These are phyloP conservation scores for Antechinus stuartii DNA, from an alignment of 2,113 vertebrate genomes.

Conservation along the genomic window DNA sequence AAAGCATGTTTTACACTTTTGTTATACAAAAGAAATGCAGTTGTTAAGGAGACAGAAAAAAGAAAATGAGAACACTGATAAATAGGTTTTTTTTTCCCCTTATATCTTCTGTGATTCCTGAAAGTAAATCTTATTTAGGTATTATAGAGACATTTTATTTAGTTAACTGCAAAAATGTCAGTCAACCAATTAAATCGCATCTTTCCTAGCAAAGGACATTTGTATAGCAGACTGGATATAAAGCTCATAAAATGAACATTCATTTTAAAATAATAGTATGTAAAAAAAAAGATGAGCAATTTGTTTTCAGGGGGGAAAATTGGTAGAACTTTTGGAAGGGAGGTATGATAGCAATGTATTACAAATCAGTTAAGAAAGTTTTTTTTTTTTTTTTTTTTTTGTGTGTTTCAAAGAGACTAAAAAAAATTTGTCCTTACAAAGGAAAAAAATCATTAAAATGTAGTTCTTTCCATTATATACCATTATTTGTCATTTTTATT, in stretches of 20 bases:
- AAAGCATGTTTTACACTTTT: slow-evolving; percentile 69
- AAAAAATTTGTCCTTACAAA: slow-evolving; percentile 66
- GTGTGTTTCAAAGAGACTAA: slow-evolving; percentile 69
- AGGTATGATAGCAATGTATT: neutral
- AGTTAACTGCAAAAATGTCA: slow-evolving; percentile 59
- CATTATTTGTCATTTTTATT: slow-evolving; percentile 86
- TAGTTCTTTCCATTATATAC: slow-evolving; percentile 79
- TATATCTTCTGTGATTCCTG: slow-evolving; percentile 62
- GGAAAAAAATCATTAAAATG: slow-evolving; percentile 82
- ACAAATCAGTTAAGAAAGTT: slow-evolving; percentile 36
- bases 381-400: slow-evolving; percentile 40
- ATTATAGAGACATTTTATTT: slow-evolving; percentile 64
- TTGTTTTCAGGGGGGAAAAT: slow-evolving; percentile 47
- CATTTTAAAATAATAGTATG: slow-evolving; percentile 32
- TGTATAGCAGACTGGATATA: slow-evolving; percentile 40
- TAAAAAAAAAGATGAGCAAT: slow-evolving; percentile 22
- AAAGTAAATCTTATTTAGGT: slow-evolving; percentile 69
- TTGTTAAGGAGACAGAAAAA: slow-evolving; percentile 67
- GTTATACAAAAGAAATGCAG: slow-evolving; percentile 71
- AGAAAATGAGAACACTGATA: slow-evolving; percentile 70
- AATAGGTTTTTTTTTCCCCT: slow-evolving; percentile 64
- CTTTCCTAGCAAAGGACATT: slow-evolving; percentile 53
- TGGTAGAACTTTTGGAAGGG: slow-evolving; percentile 54
- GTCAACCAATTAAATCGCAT: slow-evolving; percentile 54
- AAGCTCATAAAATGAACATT: accelerated